Conservation (phyloP, 2,888 invertebrate genomes). For the Dynastes maya region DNA sequence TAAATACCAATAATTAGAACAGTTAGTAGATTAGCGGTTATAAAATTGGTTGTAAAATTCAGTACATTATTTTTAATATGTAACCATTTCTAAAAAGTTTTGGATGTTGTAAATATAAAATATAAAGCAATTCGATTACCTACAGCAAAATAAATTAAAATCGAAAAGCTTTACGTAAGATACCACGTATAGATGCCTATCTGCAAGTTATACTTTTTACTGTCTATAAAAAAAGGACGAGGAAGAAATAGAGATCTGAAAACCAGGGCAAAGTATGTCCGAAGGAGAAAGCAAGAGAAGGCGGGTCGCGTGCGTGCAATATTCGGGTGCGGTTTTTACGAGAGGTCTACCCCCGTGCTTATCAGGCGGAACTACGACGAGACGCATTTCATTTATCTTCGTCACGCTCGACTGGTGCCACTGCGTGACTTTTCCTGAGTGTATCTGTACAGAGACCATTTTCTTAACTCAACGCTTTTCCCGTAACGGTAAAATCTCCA, state of each 20-base stretch:
- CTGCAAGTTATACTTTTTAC: conserved; percentile 42
- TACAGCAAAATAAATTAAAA: conserved; percentile 34
- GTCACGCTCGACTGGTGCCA: conserved; percentile 68
- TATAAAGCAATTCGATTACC: conserved; percentile 17
- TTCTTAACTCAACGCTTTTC: conserved; percentile 40
- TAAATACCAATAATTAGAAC: too few relatives aligned
- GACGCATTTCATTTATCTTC: conserved; percentile 68
- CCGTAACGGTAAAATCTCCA: conserved; percentile 24
- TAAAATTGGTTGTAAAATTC: too few relatives aligned
- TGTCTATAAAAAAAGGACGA: conserved; percentile 39
- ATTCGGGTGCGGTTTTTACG: conserved; percentile 57
- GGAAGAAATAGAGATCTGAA: conserved; percentile 34
- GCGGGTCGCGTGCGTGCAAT: conserved; percentile 54
- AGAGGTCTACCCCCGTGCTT: conserved; percentile 52
- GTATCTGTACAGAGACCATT: conserved; percentile 38
- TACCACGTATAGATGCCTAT: conserved; percentile 38
- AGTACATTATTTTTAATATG: too few relatives aligned
- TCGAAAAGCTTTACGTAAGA: conserved; percentile 26
- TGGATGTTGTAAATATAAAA: not conserved
- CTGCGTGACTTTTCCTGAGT: conserved; percentile 59
- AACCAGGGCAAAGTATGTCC: conserved; percentile 14
- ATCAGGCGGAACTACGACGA: conserved; percentile 56
- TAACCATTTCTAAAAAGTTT: not conserved
- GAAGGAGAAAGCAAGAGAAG: conserved; percentile 26
- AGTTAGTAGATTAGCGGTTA: too few relatives aligned